Percentiles rank a stretch among this genome's conserved stretches.
Evolutionary conservation across 1,140 invertebrate genomes (phyloP).

Genomic region (Drosophila ercepeae): DNA sequence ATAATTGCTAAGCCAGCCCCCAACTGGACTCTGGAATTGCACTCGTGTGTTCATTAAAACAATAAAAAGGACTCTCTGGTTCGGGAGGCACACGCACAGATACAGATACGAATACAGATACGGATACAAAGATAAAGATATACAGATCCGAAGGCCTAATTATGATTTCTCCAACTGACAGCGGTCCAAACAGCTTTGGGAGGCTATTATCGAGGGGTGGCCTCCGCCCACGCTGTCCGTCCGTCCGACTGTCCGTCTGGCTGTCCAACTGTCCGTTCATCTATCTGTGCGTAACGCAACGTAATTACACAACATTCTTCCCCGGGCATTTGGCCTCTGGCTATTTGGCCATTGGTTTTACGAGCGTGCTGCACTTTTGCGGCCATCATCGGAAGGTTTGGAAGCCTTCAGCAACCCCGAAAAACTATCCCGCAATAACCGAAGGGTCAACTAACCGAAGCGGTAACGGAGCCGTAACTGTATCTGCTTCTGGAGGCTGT

Average conservation of each 20-base stretch:
- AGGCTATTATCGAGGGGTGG: slow-evolving; percentile 54
- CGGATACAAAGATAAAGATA: slow-evolving; percentile 8
- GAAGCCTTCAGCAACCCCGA: slow-evolving; percentile 52
- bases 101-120: neutral
- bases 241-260: neutral
- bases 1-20: slow-evolving; percentile 4
- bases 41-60: slow-evolving; percentile 79
- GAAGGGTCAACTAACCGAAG: slow-evolving; percentile 36
- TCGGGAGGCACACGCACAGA: slow-evolving; percentile 22
- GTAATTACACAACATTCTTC: slow-evolving; percentile 82
- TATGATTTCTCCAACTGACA: slow-evolving; percentile 75
- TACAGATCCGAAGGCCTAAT: slow-evolving; percentile 63
- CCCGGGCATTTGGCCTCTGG: slow-evolving; percentile 61
- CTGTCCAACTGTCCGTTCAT: slow-evolving; percentile 43
- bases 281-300: slow-evolving; percentile 79
- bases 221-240: no score
- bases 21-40: slow-evolving; percentile 41
- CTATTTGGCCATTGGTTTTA: slow-evolving; percentile 78
- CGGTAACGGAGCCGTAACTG: slow-evolving; percentile 23
- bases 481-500: slow-evolving; percentile 28
- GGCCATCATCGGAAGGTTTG: slow-evolving; percentile 45
- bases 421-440: slow-evolving; percentile 43
- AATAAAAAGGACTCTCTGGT: slow-evolving; percentile 63
- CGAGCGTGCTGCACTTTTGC: slow-evolving; percentile 75
- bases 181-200: slow-evolving; percentile 62